Evolutionary conservation across 2,113 vertebrate genomes (phyloP).

Genomic region (Proteles cristata): DNA sequence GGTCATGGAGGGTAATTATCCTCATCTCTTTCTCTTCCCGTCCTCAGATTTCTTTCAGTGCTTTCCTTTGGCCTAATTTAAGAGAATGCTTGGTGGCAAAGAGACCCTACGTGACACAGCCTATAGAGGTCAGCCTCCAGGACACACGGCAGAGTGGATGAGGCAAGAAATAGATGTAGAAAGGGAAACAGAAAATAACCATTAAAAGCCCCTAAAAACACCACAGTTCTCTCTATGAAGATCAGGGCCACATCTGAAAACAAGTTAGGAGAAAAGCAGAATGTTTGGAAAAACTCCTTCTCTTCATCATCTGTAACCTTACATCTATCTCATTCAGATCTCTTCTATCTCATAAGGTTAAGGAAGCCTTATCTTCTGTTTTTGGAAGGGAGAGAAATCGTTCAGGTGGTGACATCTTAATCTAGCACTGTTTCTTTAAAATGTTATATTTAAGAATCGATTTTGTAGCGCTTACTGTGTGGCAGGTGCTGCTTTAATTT

Average conservation of each 20-base stretch:
- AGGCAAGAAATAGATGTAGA: background rate
- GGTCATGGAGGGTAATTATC: accelerated
- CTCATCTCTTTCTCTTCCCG: background rate
- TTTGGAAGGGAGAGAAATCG: background rate
- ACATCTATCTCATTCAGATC: background rate
- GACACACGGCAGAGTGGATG: background rate
- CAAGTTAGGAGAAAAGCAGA: background rate
- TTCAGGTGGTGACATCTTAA: background rate
- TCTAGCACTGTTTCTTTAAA: background rate
- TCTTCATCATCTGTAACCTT: background rate
- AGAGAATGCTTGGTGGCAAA: background rate
- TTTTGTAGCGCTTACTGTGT: background rate
- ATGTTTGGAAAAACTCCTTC: background rate
- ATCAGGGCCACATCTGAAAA: background rate
- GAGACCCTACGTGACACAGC: background rate
- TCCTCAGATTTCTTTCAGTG: background rate
- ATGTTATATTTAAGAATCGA: background rate
- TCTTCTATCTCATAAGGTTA: background rate
- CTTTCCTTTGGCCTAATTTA: background rate
- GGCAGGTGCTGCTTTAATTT: background rate
- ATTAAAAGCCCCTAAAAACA: background rate
- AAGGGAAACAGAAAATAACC: background rate
- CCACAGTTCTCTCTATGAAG: background rate
- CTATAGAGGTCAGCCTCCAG: background rate
- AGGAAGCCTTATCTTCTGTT: background rate